Base-by-base conservation (phyloP, 2,113 vertebrate genomes). In the Gopherus evgoodei region DNA sequence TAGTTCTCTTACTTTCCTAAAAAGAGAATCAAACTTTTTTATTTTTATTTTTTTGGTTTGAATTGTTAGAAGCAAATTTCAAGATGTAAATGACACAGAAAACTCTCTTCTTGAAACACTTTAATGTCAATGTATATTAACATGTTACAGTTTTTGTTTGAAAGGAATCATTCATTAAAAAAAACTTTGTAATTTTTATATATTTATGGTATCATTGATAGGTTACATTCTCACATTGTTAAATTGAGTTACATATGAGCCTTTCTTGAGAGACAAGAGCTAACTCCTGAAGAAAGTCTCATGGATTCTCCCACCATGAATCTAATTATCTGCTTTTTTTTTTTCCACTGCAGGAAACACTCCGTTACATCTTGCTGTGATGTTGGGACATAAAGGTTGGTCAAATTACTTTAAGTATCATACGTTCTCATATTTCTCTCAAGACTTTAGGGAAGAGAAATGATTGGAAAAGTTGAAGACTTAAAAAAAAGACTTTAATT, bases 381-480 rank as follows among this genome's bases (percentile, higher is more conserved):
- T 99, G 99, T 98, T 99, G 99, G 99, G 99, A 83, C 98, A 99
- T 98, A 99, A 99, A 99, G 99, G 99, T 99, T 97, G 98, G 99
- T 98, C 96, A 87, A 90, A 21, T 47, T 52, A 8, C 49, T 44
- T 84, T 90, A 84, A 93, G 12, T 44, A 87, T 91, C 5, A 44
- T 12, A 75, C 25, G 6, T 78, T 44, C 21, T 91, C 47, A 38
- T 57, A 7, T 81, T 24, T 50, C 80, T n/a, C 35, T 47, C 12
- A 78, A 88, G 49, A 3, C 47, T n/a, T 9, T 27, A 5, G 25
- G 62, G 25, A 57, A 50, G 56, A 91, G 57, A n/a, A 19, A 11
- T 47, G n/a, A 8, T n/a, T 81, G 31, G 50, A 53, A 52, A 81
- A 27, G 72, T 38, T 72, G 75, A 27, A 27, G 24, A 27, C 42